Base-by-base conservation (phyloP, 2,113 vertebrate genomes). In the Paraplagusia blochii region DNA sequence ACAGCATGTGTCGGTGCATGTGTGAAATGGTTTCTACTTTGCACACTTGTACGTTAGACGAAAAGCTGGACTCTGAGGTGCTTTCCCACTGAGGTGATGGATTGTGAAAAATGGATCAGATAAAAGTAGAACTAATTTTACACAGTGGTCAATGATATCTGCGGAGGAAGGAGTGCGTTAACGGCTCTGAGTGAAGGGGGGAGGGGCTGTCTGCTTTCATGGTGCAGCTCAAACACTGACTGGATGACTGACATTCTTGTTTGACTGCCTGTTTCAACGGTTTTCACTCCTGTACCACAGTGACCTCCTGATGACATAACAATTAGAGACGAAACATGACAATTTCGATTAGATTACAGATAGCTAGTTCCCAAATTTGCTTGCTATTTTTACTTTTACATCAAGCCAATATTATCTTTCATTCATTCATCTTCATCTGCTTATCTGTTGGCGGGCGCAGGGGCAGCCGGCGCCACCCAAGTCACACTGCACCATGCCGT, bases 151-250 rank as follows among this genome's bases (percentile, higher is more conserved):
- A 54, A 39, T 51, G 13, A 22, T 13, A 14, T 38, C 1, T 54
- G 54, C 34, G 54, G 39, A 58, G 66, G 50, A 71, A 64, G 58
- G 46, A 73, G 63, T 42, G 61, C 57, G 59, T 69, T 71, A 69
- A 78, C 48, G 40, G 29, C 36, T 0, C 52, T 9, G 34, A 17
- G 44, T 34, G 52, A 46, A 47, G 63, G 71, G 66, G 54, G 46
- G 44, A 47, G 40, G 22, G 22, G 11, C 66, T 22, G 14, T 68
- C 62, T 59, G 66, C 75, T 71, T 75, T 76, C 49, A 75, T 76
- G 72, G 56, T 80, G 62, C 60, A 73, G 71, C 79, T 80, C 66
- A 69, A 48, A 74, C 65, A 79, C 58, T 44, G 44, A 44, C 46
- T 29, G 22, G 22, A n/a, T 38, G 36, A 38, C 38, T 40, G 38